Percentiles rank a stretch among this genome's conserved stretches.
Conservation (phyloP, 2,797 vertebrate species). For the Lepilemur ruficaudatus region DNA sequence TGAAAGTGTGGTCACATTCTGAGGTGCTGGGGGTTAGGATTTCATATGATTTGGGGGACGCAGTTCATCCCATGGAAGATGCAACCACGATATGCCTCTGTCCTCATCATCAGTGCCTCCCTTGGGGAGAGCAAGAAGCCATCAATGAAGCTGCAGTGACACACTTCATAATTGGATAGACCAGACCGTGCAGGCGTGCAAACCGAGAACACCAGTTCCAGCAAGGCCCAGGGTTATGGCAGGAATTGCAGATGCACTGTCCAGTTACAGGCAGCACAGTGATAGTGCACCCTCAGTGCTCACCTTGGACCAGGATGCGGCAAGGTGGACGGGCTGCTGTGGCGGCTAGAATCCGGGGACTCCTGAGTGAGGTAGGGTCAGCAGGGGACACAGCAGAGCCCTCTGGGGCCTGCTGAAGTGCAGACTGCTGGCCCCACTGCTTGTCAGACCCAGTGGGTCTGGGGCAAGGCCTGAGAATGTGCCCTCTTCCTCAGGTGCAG, state of each 20-base stretch:
- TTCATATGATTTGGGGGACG: background rate
- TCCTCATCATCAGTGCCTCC: background rate
- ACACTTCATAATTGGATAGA: background rate
- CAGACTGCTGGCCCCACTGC: background rate
- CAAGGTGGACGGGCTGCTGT: background rate
- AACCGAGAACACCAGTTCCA: background rate
- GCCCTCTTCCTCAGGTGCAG: background rate
- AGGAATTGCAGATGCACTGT: too few relatives aligned
- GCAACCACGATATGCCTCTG: too few relatives aligned
- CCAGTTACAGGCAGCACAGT: background rate
- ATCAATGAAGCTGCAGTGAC: too few relatives aligned
- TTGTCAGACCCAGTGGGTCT: background rate
- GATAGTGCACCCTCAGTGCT: background rate
- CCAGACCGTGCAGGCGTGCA: background rate
- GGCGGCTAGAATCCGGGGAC: background rate
- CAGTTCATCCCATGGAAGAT: background rate
- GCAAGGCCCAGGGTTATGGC: background rate
- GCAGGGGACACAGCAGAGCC: background rate
- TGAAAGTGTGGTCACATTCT: background rate
- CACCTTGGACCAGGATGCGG: fast-evolving
- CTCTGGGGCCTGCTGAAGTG: background rate
- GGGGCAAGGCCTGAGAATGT: background rate
- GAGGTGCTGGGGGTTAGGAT: too few relatives aligned
- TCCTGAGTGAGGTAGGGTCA: background rate
- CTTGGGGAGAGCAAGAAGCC: background rate